Conservation (phyloP, 1,140 invertebrate species). For the Papilio aristodemus region DNA sequence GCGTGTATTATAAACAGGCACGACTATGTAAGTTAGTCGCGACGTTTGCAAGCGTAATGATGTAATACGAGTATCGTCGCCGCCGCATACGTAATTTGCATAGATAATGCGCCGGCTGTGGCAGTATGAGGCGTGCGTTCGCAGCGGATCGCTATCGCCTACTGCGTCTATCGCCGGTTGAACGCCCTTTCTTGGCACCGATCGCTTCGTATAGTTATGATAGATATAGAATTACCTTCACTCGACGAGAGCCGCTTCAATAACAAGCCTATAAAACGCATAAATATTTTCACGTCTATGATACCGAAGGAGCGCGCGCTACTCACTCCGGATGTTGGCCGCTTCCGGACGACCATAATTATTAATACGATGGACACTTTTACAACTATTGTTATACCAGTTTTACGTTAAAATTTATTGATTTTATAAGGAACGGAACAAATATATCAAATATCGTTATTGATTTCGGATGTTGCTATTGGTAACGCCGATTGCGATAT, state of each 20-base stretch:
- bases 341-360: conserved; percentile 1
- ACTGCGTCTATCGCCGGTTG: conserved; percentile 65
- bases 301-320: conserved; percentile 10
- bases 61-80: conserved; percentile 18
- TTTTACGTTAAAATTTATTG: not conserved
- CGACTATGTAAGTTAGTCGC: conserved; percentile 19
- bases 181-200: conserved; percentile 67
- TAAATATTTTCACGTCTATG: conserved; percentile 33
- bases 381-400: not conserved
- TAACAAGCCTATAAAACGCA: conserved; percentile 30
- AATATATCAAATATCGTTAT: conserved; percentile 15
- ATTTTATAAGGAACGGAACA: conserved; percentile 7
- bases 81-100: conserved; percentile 24
- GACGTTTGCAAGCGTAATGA: conserved; percentile 20
- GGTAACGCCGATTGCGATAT: not conserved
- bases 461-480: conserved; percentile 10
- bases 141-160: conserved; percentile 51
- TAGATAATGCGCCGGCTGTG: conserved; percentile 20
- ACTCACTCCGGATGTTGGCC: conserved; percentile 21
- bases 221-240: conserved; percentile 52
- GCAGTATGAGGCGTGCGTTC: conserved; percentile 45
- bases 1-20: not conserved
- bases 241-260: conserved; percentile 24
- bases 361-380: conserved; percentile 7
- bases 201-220: conserved; percentile 55